phyloP scores from a whole-genome alignment of 2,888 invertebrate genomes.

The Augiades crinisus region DNA sequence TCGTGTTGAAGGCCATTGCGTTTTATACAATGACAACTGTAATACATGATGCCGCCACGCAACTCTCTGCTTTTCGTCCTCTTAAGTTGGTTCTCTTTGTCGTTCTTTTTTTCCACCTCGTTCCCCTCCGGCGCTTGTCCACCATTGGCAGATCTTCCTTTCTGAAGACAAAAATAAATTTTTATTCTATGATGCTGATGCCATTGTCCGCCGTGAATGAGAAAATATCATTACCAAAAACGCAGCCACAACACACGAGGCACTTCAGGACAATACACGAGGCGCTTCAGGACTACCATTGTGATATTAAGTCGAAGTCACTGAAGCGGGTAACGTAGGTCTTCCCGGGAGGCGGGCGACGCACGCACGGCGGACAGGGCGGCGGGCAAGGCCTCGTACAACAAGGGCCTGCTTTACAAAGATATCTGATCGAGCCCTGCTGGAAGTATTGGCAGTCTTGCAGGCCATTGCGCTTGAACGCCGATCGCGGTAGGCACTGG shows the following conservation, averaged over 20 bases:
- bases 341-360: slow-evolving; percentile 71
- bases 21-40: slow-evolving; percentile 81
- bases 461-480: slow-evolving; percentile 77
- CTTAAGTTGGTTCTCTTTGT: slow-evolving; percentile 69
- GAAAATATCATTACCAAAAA: slow-evolving; percentile 53
- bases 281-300: slow-evolving; percentile 57
- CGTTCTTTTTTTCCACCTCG: slow-evolving; percentile 61
- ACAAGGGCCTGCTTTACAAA: slow-evolving; percentile 62
- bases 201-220: slow-evolving; percentile 59
- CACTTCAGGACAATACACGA: slow-evolving; percentile 39
- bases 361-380: slow-evolving; percentile 72
- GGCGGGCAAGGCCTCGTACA: slow-evolving; percentile 63
- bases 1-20: slow-evolving; percentile 83
- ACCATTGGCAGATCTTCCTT: slow-evolving; percentile 48
- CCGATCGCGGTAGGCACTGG: slow-evolving; percentile 74
- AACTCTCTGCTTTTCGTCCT: slow-evolving; percentile 77
- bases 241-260: slow-evolving; percentile 36
- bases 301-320: slow-evolving; percentile 71
- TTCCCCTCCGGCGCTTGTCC: slow-evolving; percentile 53
- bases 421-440: slow-evolving; percentile 74
- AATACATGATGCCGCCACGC: slow-evolving; percentile 77
- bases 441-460: slow-evolving; percentile 78
- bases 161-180: slow-evolving; percentile 46
- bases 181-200: slow-evolving; percentile 18
- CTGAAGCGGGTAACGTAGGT: slow-evolving; percentile 75